Evolutionary conservation across 2,888 invertebrate genomes (phyloP).

Genomic region (Agrotis puta): DNA sequence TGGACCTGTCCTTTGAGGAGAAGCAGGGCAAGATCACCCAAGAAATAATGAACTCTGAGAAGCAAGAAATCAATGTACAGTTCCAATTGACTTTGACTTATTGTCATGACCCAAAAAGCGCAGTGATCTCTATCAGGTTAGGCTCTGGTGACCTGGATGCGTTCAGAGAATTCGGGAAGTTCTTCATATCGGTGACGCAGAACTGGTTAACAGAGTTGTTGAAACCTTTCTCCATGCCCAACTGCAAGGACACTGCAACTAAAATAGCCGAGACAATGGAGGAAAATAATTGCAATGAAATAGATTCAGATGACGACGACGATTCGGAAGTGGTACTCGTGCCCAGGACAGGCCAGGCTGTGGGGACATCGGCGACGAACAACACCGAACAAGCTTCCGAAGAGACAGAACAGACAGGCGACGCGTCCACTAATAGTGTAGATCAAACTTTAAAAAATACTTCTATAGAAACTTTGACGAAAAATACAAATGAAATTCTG

Average conservation of each 20-base stretch:
- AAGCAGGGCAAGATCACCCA: constrained; percentile 76
- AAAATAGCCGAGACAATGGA: constrained; percentile 62
- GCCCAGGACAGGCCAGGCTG: constrained; percentile 14
- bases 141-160: constrained; percentile 68
- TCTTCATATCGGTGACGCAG: constrained; percentile 72
- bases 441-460: not conserved
- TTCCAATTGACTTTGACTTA: constrained; percentile 73
- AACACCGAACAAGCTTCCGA: not conserved
- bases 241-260: constrained; percentile 59
- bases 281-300: constrained; percentile 33
- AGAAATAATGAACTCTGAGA: constrained; percentile 71
- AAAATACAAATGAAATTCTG: constrained; percentile 15
- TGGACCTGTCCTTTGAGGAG: constrained; percentile 66
- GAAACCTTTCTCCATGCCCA: constrained; percentile 64
- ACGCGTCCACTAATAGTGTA: not conserved
- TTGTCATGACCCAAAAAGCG: constrained; percentile 65
- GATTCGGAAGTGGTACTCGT: constrained; percentile 39
- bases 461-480: constrained; percentile 20
- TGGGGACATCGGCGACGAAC: not conserved
- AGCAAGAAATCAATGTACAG: constrained; percentile 65
- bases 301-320: constrained; percentile 56
- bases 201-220: constrained; percentile 74
- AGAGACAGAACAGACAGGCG: not conserved
- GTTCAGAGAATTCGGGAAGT: constrained; percentile 78
- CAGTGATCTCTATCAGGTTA: constrained; percentile 63